Evolutionary conservation across 35 echinoderm and acorn worm genomes (phyloP), one percentile per base, ranked within the genome.

Genomic region (Patiria miniata): DNA sequence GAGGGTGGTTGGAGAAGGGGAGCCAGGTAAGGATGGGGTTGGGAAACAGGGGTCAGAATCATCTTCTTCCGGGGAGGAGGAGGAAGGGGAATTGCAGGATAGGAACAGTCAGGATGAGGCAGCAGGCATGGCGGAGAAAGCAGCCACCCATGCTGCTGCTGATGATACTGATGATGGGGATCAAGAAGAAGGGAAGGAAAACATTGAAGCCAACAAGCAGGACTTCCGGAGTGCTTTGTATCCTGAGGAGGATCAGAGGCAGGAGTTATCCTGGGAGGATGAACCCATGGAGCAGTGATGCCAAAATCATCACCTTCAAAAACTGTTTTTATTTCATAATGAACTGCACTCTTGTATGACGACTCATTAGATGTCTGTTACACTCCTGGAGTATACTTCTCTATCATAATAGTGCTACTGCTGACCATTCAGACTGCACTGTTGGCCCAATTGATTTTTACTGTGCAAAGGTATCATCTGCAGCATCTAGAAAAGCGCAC

Each of bases 1-100:
- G 65, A 14, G 65, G 65, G 65, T 28, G 29, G 65, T 30, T 16
- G 18, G 21, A 10, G 65, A 61, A 16, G 68, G 40, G 18, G 39
- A 73, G 42, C 19, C 69, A 50, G 82, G 82, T 84, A 82, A 82
- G 80, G 51, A 44, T 82, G 57, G 82, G 54, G 82, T 57, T 34
- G 44, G 82, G 53, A 73, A 26, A 40, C 57, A 39, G 82, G 1
- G 55, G 52, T 83, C 29, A 32, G 53, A 37, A 39, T 21, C 42
- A 47, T 39, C 38, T 3, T 51, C 42, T 36, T 81, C 60, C 2
- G 81, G 85, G 37, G 56, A 73, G 7, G 85, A 61, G 73, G 83
- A 83, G 58, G 81, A 90, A 23, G 56, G 57, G 55, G 51, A 58
- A 56, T 77, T 59, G 36, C 81, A 83, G 79, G 86, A 88, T 30